phyloP scores from a whole-genome alignment of 2,797 vertebrate species.

The Stomatorhinus walkeri region DNA sequence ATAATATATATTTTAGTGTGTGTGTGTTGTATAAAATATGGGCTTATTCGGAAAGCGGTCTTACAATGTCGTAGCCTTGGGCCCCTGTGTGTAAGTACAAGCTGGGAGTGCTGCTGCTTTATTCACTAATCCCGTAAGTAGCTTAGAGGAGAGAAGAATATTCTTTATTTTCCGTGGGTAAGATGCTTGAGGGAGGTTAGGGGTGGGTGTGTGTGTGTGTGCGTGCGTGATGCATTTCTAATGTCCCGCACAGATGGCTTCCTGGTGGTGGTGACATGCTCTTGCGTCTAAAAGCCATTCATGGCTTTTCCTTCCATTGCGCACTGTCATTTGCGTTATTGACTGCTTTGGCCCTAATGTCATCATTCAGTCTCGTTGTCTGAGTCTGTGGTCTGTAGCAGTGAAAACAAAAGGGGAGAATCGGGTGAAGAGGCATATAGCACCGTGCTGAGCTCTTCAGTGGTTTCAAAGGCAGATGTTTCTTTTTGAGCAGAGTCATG shows the following conservation, averaged over 20 bases:
- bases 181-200: not conserved
- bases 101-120: conserved; percentile 9
- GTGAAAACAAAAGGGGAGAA: not conserved
- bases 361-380: not conserved
- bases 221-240: not conserved
- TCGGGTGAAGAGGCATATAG: not conserved
- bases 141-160: conserved; percentile 17
- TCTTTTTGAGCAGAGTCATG: not conserved
- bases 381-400: not conserved
- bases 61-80: not conserved
- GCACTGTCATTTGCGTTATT: not conserved
- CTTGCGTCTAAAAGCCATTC: not conserved
- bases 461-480: not conserved
- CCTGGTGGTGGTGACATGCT: not conserved
- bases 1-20: not conserved
- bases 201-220: not conserved
- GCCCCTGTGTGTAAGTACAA: not conserved
- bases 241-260: not conserved
- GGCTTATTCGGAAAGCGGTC: not conserved
- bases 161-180: conserved; percentile 13
- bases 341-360: not conserved
- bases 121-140: conserved; percentile 21
- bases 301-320: not conserved
- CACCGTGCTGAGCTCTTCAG: not conserved
- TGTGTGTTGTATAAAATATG: not conserved